These are phyloP conservation scores for Sesia apiformis DNA, from an alignment of 2,888 invertebrate genomes.

Conservation along the genomic window DNA sequence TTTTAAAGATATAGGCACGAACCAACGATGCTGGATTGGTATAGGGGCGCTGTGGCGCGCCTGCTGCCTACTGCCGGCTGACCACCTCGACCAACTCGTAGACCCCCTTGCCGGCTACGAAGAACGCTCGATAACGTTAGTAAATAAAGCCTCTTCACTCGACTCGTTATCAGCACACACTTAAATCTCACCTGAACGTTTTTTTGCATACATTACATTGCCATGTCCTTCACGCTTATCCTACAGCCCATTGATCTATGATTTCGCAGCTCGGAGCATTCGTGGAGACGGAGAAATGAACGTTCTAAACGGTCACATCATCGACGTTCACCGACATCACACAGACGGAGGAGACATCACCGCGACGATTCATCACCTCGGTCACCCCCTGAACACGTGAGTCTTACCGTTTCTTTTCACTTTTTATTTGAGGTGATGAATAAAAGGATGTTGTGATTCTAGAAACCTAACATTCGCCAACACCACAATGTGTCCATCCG, in stretches of 20 bases:
- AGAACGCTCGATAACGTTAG: conserved; percentile 58
- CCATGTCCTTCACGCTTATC: conserved; percentile 55
- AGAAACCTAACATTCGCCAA: conserved; percentile 42
- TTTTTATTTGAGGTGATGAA: conserved; percentile 32
- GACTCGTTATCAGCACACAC: not conserved
- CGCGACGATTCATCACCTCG: conserved; percentile 65
- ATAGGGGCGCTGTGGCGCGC: conserved; percentile 46
- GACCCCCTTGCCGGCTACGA: conserved; percentile 41
- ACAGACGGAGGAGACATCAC: conserved; percentile 80
- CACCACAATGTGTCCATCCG: conserved; percentile 57
- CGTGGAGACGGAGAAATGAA: conserved; percentile 85
- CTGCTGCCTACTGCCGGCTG: conserved; percentile 58
- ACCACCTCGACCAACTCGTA: conserved; percentile 45
- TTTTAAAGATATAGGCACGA: conserved; percentile 33
- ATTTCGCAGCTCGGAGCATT: conserved; percentile 83
- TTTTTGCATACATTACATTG: conserved; percentile 11
- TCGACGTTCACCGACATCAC: conserved; percentile 86
- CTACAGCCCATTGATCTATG: conserved; percentile 71
- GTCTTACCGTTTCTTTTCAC: conserved; percentile 41
- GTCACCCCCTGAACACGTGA: conserved; percentile 68
- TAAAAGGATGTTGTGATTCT: conserved; percentile 36
- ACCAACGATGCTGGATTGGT: conserved; percentile 42
- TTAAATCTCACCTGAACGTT: conserved; percentile 46
- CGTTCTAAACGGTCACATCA: conserved; percentile 90
- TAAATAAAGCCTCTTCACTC: conserved; percentile 15